phyloP scores from a whole-genome alignment of 2,888 invertebrate genomes.

The Tridacna crocea region DNA sequence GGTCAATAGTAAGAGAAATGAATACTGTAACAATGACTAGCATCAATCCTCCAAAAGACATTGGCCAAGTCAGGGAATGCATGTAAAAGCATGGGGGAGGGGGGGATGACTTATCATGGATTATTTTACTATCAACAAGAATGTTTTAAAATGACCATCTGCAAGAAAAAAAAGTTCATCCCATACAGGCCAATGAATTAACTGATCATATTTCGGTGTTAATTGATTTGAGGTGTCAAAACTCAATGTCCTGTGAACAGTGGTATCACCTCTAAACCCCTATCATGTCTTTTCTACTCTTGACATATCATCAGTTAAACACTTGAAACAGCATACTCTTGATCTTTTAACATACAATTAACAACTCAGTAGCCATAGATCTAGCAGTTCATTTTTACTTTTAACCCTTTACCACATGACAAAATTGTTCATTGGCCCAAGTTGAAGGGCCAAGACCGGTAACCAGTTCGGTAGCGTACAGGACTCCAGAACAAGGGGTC shows the following conservation, averaged over 20 bases:
- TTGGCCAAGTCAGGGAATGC: no score
- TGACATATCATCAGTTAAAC: conserved; percentile 3
- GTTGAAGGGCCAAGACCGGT: no score
- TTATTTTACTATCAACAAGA: background rate
- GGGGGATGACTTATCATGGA: background rate
- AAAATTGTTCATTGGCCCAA: no score
- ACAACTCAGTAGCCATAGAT: background rate
- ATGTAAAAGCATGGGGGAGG: no score
- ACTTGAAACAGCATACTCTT: background rate
- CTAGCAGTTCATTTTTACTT: no score
- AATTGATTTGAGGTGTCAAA: conserved; percentile 28
- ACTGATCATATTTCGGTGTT: conserved; percentile 23
- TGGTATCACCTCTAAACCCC: background rate
- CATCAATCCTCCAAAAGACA: no score
- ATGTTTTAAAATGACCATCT: background rate
- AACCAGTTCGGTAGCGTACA: no score
- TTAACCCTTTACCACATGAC: no score
- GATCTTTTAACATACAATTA: background rate
- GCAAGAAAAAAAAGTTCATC: background rate
- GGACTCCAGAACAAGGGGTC: no score
- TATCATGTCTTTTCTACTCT: background rate
- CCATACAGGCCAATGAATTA: background rate
- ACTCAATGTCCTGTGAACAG: background rate
- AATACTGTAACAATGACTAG: no score
- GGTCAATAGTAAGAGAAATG: no score